A percentile compares a stretch with the other conserved stretches of the same genome.
Evolutionary conservation across 1,140 invertebrate genomes (phyloP).

Genomic region (Bombus turneri): DNA sequence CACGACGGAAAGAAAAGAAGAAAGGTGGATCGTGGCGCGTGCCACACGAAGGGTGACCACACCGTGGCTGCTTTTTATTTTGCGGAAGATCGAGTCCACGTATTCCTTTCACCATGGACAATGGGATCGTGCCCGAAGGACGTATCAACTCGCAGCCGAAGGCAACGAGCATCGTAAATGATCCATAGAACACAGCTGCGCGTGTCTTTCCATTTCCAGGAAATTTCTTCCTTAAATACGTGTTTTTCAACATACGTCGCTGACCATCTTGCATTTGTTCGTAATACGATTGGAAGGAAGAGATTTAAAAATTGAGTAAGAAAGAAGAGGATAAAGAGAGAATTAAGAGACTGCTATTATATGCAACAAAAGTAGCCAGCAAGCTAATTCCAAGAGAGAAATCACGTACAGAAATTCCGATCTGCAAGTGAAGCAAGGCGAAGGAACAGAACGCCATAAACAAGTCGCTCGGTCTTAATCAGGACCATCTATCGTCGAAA

Average conservation of each 20-base stretch:
- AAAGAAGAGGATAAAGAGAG: neutral
- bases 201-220: slow-evolving; percentile 51
- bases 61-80: slow-evolving; percentile 52
- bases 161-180: slow-evolving; percentile 69
- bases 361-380: too few relatives aligned
- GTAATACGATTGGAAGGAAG: neutral
- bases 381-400: neutral
- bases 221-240: slow-evolving; percentile 1
- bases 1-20: slow-evolving; percentile 1
- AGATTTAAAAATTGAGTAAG: neutral
- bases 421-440: neutral
- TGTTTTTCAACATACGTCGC: neutral
- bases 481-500: neutral
- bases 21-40: slow-evolving; percentile 56
- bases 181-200: slow-evolving; percentile 71
- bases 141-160: slow-evolving; percentile 57
- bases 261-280: neutral
- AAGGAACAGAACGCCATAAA: neutral
- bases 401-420: neutral
- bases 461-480: neutral
- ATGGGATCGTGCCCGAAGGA: slow-evolving; percentile 52
- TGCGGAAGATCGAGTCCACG: slow-evolving; percentile 54
- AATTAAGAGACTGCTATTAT: neutral
- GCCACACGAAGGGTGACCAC: slow-evolving; percentile 40
- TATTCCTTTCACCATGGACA: slow-evolving; percentile 57